phyloP scores from a whole-genome alignment of 2,888 invertebrate species.

The Tholera decimalis region DNA sequence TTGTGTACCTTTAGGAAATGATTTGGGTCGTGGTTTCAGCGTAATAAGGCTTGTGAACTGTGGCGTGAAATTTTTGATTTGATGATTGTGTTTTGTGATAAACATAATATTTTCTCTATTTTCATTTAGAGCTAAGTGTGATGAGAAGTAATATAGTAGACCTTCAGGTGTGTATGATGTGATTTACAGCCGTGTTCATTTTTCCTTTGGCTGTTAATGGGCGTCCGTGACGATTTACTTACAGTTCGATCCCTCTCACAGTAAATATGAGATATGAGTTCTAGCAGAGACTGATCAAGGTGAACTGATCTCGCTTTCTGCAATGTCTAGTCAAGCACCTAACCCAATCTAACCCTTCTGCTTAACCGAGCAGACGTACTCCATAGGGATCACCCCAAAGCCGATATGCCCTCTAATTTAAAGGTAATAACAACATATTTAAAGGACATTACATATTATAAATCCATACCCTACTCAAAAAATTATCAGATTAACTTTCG shows the following conservation, averaged over 20 bases:
- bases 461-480: constrained; percentile 35
- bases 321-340: background rate
- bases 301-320: background rate
- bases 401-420: background rate
- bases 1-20: constrained; percentile 52
- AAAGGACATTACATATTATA: constrained; percentile 13
- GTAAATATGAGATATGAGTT: background rate
- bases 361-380: background rate
- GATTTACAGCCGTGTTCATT: background rate
- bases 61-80: constrained; percentile 31
- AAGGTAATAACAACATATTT: constrained; percentile 13
- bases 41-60: constrained; percentile 24
- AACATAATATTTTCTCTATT: constrained; percentile 2
- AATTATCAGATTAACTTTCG: constrained; percentile 10
- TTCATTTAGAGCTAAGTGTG: background rate
- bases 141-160: background rate
- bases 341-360: background rate
- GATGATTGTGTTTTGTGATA: constrained; percentile 9
- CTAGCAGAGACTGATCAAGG: background rate
- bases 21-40: constrained; percentile 46
- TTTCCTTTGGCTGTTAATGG: background rate
- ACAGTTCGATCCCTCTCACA: background rate
- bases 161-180: background rate
- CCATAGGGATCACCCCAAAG: background rate
- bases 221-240: background rate